Evolutionary conservation across 1,140 invertebrate genomes (phyloP), one percentile per base, ranked within the genome.

Genomic region (Steinernema feltiae): DNA sequence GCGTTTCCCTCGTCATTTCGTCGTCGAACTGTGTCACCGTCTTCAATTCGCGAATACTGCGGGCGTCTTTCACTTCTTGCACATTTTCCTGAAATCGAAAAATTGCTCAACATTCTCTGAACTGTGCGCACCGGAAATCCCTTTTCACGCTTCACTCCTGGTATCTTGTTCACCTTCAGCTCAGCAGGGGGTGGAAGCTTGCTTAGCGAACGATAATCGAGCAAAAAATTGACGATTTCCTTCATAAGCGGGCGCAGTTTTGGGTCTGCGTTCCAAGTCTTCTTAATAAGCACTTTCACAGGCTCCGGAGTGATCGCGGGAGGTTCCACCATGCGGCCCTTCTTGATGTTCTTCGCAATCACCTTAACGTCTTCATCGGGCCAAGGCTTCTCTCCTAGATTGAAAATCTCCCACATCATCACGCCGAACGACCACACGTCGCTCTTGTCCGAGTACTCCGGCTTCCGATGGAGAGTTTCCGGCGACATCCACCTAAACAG

Each of bases 381-480:
- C 27, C 72, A 75, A n/a, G 74, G 74, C 74, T 30, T 76, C 15
- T 27, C 30, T 31, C 95, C 75, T 15, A 29, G 27, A 30, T 48
- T 93, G 78, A 94, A 87, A 71, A 94, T 92, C 88, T 94, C 93
- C 93, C 93, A 95, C 30, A 94, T 88, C 48, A 92, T 91, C 1
- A 94, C 92, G n/a, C 91, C 93, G 85, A 93, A 94, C 31, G 92
- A 90, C 93, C 93, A 94, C 15, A 93, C 92, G 87, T 93, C 92
- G 80, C 92, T 93, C 84, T 93, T 93, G 27, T 90, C 91, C 2
- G 92, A 91, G 84, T 92, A 93, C 86, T 92, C 92, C 30, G 90
- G 92, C 85, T 87, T 69, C 30, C 71, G 70, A 3, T 15, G 18
- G 78, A 93, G 90, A 84, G 91, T 92, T 87, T 94, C 92, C 92